Base-by-base conservation (phyloP, 2,113 vertebrate genomes). In the Trematomus loennbergii region DNA sequence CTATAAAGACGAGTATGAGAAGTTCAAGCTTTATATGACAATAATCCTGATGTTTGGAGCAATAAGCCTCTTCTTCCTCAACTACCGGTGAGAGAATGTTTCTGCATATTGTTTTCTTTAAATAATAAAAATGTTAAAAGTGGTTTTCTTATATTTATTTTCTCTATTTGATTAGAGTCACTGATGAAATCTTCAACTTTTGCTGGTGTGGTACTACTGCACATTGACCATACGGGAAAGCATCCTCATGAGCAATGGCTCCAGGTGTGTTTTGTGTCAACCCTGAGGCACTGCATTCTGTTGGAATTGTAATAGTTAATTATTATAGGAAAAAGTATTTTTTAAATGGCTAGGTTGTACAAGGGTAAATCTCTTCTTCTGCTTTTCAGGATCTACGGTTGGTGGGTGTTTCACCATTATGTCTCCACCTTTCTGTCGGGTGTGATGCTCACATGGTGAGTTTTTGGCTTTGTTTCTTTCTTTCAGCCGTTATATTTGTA, bases 1-100 rank as follows among this genome's bases (percentile, higher is more conserved):
- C 22, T 99, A 99, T 94, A 99, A 99, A 94, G 97, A 99, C 0
- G 98, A 99, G 86, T 99, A 99, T 68, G 98, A 99, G 92, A 99
- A 99, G 90, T 99, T 99, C 91, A 99, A 99, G 87, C 96, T 99
- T 78, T 98, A 96, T 86, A 95, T 99, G 96, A 99, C 98, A 0
- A 99, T 99, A 88, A 98, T 99, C 91, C 94, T 99, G 84, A 94
- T 99, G 89, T 95, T 99, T 0, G 98, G 97, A 61, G 98, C 98
- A 0, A 95, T 98, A 4, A 93, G 97, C 92, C 96, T 97, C 46
- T 99, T 99, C 83, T 86, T 98, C 82, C 95, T 99, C 33, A 96
- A 99, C 89, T 98, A 95, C 91, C 97, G 98, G 98, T 97, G 85
- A 95, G 84, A 20, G 3, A 3, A 18, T 13, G 1, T 43, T 13